Evolutionary conservation across 2,888 invertebrate species (phyloP), one percentile per base, ranked within the genome.

Genomic region (Agrochola lota): DNA sequence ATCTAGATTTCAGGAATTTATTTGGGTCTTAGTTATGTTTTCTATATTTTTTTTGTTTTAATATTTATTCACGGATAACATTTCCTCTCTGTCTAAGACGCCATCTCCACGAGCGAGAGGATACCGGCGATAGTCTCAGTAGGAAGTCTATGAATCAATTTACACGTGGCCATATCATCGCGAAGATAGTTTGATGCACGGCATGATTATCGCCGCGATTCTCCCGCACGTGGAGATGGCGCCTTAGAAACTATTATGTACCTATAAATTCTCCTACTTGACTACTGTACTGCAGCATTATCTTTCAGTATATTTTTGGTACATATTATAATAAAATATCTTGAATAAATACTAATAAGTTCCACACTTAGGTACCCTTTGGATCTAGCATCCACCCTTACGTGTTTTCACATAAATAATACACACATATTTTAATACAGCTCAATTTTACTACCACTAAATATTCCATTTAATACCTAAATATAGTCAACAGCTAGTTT

Each of bases 381-480:
- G 20, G 9, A 40, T 6, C 6, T 11, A 40, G 2, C 6, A 20
- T 43, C 5, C 12, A 17, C 17, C 1, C 3, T n/a, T 43, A 35
- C 6, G 8, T 11, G 52, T 4, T 35, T 46, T 20, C 2, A 55
- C 55, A 59, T 64, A 59, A 72, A 43, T 4, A n/a, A n/a, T n/a
- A n/a, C n/a, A n/a, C n/a, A n/a, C n/a, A 35, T 35, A 57, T 74
- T 64, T 57, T 60, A 49, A 63, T 17, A 46, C 3, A 63, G 17
- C n/a, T 26, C 30, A 23, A 66, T 60, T 79, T 73, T 35, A 79
- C 35, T 57, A 70, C 23, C 46, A 66, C 17, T 70, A 46, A 71
- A 79, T 79, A 60, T 67, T 63, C n/a, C 40, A 35, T 64, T 69
- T 79, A 74, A 23, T 64, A 43, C 49, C 7, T 78, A 35, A 17